Evolutionary conservation across 2,113 vertebrate species (phyloP), one percentile per base, ranked within the genome.

Genomic region (Geococcyx californianus): DNA sequence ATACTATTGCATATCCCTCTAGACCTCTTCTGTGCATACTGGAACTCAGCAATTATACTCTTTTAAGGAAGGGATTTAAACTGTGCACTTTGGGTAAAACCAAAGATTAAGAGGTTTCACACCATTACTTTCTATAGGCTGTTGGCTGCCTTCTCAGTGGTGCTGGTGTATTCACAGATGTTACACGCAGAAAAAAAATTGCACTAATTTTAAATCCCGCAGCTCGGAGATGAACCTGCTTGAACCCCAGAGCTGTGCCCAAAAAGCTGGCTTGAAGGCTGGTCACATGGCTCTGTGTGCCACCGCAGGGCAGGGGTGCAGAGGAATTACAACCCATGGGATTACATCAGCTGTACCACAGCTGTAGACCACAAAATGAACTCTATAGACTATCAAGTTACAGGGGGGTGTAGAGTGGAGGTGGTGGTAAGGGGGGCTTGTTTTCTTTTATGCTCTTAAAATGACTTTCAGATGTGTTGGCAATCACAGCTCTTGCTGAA

Each of bases 381-480:
- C 75, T 81, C 33, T 40, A 17, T 1, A 51, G 18, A 21, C 52
- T 38, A n/a, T 16, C 13, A 59, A 85, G 47, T 33, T 47, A 34
- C n/a, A 54, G 40, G n/a, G n/a, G n/a, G n/a, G n/a, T n/a, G n/a
- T n/a, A n/a, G n/a, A n/a, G n/a, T n/a, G n/a, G n/a, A n/a, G n/a
- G n/a, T n/a, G n/a, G n/a, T n/a, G n/a, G n/a, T n/a, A n/a, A n/a
- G n/a, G n/a, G n/a, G n/a, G n/a, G n/a, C n/a, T 83, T 42, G 17
- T 60, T 86, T 74, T 67, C 52, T 62, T 66, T 69, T 66, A 58
- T 74, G 38, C 24, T 85, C 24, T 52, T 51, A 28, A 93, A 90
- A 88, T 68, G 33, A 56, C n/a, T 94, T 94, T 87, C 87, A 93
- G 84, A 83, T 84, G 54, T 59, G 47, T 25, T 93, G 63, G 45